Evolutionary conservation across 2,888 invertebrate species (phyloP).

Genomic region (Cactoblastis cactorum): DNA sequence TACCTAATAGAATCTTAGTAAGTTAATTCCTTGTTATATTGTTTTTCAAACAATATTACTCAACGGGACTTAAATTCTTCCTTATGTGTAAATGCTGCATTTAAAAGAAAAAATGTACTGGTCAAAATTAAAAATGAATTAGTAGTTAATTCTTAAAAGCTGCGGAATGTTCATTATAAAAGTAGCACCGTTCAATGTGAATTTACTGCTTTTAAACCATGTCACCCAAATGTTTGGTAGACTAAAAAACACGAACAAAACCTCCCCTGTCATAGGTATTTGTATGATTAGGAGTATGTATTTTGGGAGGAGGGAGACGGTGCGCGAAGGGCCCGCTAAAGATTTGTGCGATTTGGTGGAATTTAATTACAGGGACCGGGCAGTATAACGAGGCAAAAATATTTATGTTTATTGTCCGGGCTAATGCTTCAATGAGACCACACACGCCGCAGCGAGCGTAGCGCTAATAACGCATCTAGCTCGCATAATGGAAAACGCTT

Average conservation of each 20-base stretch:
- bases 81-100: too few species aligned
- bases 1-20: background rate
- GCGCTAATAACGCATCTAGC: constrained; percentile 15
- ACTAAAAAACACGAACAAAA: constrained; percentile 10
- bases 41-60: too few species aligned
- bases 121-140: too few species aligned
- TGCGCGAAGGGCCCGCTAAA: constrained; percentile 41
- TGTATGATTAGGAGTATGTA: constrained; percentile 22
- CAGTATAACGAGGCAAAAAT: constrained; percentile 73
- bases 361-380: constrained; percentile 72
- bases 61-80: too few species aligned
- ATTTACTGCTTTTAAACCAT: background rate
- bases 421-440: constrained; percentile 66
- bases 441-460: constrained; percentile 35
- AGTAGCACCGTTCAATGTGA: background rate
- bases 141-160: too few species aligned
- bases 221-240: background rate
- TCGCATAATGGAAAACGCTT: constrained; percentile 1
- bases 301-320: constrained; percentile 25
- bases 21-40: too few species aligned
- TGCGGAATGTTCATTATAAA: too few species aligned
- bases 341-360: constrained; percentile 76
- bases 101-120: too few species aligned
- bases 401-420: constrained; percentile 75
- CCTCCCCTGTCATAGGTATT: constrained; percentile 17